A percentile compares a stretch with the other conserved stretches of the same genome.
These are phyloP conservation scores for Schizaphis graminum DNA, from an alignment of 2,888 invertebrate species.

Conservation along the genomic window DNA sequence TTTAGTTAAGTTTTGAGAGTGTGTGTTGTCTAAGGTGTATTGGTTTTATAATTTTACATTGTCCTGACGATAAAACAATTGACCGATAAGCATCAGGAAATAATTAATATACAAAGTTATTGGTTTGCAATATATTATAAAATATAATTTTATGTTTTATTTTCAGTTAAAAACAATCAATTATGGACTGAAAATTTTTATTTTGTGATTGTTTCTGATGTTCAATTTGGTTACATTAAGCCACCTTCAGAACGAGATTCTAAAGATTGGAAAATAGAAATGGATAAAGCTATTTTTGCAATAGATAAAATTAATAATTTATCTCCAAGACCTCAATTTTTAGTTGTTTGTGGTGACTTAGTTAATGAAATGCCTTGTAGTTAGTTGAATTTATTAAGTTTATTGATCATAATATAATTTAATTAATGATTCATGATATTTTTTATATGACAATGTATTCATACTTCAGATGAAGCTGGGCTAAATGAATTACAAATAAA, in stretches of 20 bases:
- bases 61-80: neutral
- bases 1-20: neutral
- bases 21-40: neutral
- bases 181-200: conserved; percentile 72
- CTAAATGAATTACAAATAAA: conserved; percentile 71
- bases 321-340: conserved; percentile 72
- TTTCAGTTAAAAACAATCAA: conserved; percentile 65
- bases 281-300: conserved; percentile 70
- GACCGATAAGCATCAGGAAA: neutral
- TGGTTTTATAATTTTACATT: neutral
- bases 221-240: conserved; percentile 72
- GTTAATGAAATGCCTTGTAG: conserved; percentile 72
- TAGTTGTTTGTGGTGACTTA: conserved; percentile 73
- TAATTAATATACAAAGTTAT: neutral
- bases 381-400: neutral
- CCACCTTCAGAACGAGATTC: conserved; percentile 68
- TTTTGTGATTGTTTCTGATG: conserved; percentile 73
- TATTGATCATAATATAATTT: neutral
- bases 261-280: conserved; percentile 72
- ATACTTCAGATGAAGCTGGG: conserved; percentile 60
- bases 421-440: neutral
- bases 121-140: neutral
- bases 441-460: neutral
- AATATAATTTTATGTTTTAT: neutral
- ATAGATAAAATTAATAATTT: conserved; percentile 72